A percentile compares a stretch with the other conserved stretches of the same genome.
Conservation (phyloP, 2,113 vertebrate genomes). For the Hemiscyllium ocellatum region DNA sequence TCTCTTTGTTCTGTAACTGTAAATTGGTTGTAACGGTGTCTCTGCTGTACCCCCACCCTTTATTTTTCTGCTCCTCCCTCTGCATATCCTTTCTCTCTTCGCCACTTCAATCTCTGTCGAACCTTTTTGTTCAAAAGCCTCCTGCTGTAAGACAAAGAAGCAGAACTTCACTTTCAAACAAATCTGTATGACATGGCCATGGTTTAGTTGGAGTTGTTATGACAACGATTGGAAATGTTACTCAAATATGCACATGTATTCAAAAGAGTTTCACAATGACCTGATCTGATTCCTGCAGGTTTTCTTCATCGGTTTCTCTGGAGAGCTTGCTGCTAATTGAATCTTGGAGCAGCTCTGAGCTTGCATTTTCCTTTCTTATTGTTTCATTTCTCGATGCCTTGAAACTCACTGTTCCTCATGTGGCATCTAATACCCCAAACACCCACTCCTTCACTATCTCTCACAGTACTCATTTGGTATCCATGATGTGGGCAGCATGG, state of each 20-base stretch:
- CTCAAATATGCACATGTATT: conserved; percentile 25
- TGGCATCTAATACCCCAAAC: background rate
- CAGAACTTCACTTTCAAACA: background rate
- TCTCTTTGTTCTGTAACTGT: no score
- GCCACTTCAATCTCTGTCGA: background rate
- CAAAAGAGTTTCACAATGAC: background rate
- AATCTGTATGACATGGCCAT: background rate
- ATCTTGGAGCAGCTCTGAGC: background rate
- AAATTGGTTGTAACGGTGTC: background rate
- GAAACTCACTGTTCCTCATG: no score
- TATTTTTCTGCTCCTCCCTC: background rate
- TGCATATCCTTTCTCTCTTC: background rate
- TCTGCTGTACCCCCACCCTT: background rate
- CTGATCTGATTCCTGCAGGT: background rate
- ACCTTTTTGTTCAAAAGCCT: background rate
- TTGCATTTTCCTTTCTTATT: background rate
- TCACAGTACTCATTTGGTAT: background rate
- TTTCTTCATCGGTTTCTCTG: background rate
- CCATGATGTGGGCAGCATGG: background rate
- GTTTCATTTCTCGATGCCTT: background rate
- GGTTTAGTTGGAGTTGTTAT: conserved; percentile 15
- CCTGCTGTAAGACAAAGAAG: background rate
- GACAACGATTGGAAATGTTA: conserved; percentile 13
- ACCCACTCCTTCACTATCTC: background rate
- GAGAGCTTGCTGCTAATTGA: background rate